phyloP scores from a whole-genome alignment of 2,113 vertebrate genomes.

The Periophthalmus modestus region DNA sequence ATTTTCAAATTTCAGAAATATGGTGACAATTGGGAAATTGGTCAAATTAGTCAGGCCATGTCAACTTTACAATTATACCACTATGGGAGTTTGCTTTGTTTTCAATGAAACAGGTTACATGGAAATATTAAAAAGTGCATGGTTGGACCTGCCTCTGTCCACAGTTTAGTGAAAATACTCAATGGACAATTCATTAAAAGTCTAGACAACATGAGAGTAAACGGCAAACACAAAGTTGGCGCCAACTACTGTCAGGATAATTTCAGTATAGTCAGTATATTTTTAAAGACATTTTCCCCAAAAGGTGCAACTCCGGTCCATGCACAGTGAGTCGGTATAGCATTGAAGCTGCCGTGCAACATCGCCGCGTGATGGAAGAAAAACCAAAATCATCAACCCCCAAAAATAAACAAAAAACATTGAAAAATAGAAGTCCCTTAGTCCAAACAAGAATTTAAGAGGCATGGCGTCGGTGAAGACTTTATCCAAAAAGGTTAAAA shows the following conservation, averaged over 20 bases:
- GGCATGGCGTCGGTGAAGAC: background rate
- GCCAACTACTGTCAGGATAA: constrained; percentile 1
- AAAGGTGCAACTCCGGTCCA: constrained; percentile 23
- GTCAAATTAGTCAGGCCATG: too few species aligned
- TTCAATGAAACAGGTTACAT: background rate
- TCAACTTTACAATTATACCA: background rate
- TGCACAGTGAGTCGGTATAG: constrained; percentile 55
- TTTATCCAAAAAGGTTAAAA: constrained; percentile 10
- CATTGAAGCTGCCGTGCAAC: constrained; percentile 45
- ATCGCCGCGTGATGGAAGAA: constrained; percentile 25
- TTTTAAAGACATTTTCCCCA: constrained; percentile 5
- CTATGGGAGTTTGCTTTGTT: background rate
- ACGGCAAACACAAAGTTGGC: constrained; percentile 15
- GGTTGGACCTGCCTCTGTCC: constrained; percentile 1
- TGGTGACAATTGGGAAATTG: too few species aligned
- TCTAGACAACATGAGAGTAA: constrained; percentile 1
- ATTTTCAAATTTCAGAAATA: too few species aligned
- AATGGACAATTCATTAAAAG: constrained; percentile 14
- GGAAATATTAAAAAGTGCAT: background rate
- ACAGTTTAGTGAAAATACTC: background rate
- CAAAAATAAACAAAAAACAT: background rate
- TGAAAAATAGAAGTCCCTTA: background rate
- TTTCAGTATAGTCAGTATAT: background rate
- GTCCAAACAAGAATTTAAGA: constrained; percentile 2
- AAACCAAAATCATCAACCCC: constrained; percentile 3